Conservation (phyloP, 2,888 invertebrate species). For the Cabera pusaria region DNA sequence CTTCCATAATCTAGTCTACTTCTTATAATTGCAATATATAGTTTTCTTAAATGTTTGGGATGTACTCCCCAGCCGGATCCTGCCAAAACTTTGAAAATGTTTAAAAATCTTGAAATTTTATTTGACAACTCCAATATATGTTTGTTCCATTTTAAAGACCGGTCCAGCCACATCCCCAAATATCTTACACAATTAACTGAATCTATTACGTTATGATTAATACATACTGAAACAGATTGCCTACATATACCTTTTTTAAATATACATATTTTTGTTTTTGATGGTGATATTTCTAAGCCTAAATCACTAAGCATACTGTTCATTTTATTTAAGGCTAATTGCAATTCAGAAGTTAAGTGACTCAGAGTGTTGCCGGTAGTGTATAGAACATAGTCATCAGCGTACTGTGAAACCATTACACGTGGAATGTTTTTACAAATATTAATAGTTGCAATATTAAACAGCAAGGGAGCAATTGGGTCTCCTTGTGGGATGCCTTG, state of each 20-base stretch:
- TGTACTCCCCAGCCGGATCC: slow-evolving; percentile 1
- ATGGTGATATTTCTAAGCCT: not conserved
- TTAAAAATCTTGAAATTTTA: not conserved
- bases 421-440: not conserved
- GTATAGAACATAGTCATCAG: slow-evolving; percentile 35
- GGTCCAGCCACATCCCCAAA: not conserved
- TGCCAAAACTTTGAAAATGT: not conserved
- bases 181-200: not conserved
- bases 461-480: slow-evolving; percentile 34
- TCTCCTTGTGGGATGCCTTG: slow-evolving; percentile 34
- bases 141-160: not conserved
- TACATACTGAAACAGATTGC: not conserved
- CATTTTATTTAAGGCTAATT: not conserved
- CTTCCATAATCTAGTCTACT: slow-evolving; percentile 2
- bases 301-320: not conserved
- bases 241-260: not conserved
- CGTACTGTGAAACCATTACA: slow-evolving; percentile 25
- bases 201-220: not conserved
- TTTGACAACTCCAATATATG: not conserved
- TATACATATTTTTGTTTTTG: not conserved
- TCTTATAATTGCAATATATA: not conserved
- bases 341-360: not conserved
- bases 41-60: slow-evolving; percentile 2
- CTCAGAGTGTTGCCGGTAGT: not conserved
- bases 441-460: slow-evolving; percentile 27